Evolutionary conservation across 2,888 invertebrate genomes (phyloP).

Genomic region (Liopterus haemorrhoidalis): DNA sequence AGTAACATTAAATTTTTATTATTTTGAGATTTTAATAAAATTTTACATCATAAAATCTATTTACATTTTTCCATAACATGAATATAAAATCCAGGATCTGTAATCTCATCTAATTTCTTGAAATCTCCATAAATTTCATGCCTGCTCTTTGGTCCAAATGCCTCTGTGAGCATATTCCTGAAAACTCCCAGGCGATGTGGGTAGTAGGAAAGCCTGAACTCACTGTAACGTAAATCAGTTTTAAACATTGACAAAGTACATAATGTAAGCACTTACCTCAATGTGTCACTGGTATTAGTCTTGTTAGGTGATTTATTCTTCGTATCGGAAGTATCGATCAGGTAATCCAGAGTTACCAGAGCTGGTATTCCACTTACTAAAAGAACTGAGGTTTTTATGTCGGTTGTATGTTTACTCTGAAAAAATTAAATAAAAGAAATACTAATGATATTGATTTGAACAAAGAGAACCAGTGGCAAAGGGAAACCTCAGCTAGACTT

Average conservation of each 20-base stretch:
- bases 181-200: conserved; percentile 73
- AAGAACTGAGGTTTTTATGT: conserved; percentile 79
- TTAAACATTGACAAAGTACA: too few species aligned
- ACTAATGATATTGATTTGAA: too few species aligned
- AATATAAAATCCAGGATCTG: conserved; percentile 75
- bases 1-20: too few species aligned
- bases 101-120: conserved; percentile 57
- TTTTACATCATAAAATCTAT: too few species aligned
- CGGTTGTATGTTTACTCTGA: conserved; percentile 73
- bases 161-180: conserved; percentile 61
- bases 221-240: conserved; percentile 50
- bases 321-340: conserved; percentile 55
- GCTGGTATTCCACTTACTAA: conserved; percentile 70
- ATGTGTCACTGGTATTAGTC: too few species aligned
- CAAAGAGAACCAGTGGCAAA: too few species aligned
- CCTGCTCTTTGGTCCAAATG: conserved; percentile 59
- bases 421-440: conserved; percentile 28
- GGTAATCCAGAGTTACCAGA: conserved; percentile 76
- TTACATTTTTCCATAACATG: conserved; percentile 77
- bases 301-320: too few species aligned
- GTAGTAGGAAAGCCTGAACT: conserved; percentile 83
- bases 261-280: too few species aligned
- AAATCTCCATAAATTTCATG: conserved; percentile 79
- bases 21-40: too few species aligned
- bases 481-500: too few species aligned